These are phyloP conservation scores for Junonia oenone DNA, from an alignment of 2,888 invertebrate genomes.

Conservation along the genomic window DNA sequence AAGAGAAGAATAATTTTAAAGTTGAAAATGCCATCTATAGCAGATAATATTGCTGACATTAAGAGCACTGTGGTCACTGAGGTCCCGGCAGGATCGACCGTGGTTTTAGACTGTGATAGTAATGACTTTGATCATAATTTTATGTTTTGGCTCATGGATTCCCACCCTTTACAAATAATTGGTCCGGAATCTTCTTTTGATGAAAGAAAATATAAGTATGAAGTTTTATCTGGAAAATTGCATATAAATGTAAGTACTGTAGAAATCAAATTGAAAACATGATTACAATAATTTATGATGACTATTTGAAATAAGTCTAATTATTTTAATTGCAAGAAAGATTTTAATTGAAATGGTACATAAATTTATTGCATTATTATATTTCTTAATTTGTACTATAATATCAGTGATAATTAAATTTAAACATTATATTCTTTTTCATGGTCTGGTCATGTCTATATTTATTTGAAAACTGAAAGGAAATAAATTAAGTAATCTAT, in stretches of 20 bases:
- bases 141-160: slow-evolving; percentile 82
- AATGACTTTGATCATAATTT: slow-evolving; percentile 83
- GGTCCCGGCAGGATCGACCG: slow-evolving; percentile 80
- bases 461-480: too few relatives aligned
- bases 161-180: slow-evolving; percentile 68
- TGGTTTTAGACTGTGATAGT: slow-evolving; percentile 81
- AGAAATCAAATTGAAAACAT: not conserved
- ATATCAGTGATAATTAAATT: too few relatives aligned
- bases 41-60: slow-evolving; percentile 40
- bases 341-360: too few relatives aligned
- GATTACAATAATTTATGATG: too few relatives aligned
- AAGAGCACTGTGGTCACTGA: slow-evolving; percentile 61
- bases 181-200: slow-evolving; percentile 82
- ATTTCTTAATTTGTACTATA: too few relatives aligned
- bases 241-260: slow-evolving; percentile 80
- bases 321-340: too few relatives aligned
- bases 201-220: slow-evolving; percentile 82
- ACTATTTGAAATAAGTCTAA: too few relatives aligned
- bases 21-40: slow-evolving; percentile 40
- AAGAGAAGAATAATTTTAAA: slow-evolving; percentile 19
- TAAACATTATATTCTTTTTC: too few relatives aligned
- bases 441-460: too few relatives aligned
- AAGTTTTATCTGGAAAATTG: slow-evolving; percentile 83
- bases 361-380: not conserved
- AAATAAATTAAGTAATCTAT: too few relatives aligned